These are phyloP conservation scores for Odobenus rosmarus DNA, from an alignment of 2,113 vertebrate species.

Conservation along the genomic window DNA sequence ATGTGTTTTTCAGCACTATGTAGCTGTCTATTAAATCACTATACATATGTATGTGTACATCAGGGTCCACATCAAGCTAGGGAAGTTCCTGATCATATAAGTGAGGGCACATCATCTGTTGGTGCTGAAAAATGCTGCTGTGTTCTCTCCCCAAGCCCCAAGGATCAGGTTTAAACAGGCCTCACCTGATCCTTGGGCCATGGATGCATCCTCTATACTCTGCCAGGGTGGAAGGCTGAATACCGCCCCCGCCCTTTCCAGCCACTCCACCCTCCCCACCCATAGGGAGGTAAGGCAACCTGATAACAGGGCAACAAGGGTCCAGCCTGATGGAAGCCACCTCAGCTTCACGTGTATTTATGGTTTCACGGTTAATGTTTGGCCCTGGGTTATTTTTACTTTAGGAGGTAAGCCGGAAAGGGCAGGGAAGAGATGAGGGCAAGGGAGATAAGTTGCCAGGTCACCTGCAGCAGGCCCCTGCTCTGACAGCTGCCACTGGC, in stretches of 20 bases:
- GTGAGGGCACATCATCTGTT: not conserved
- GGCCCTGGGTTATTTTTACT: slow-evolving; percentile 64
- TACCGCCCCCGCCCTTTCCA: not conserved
- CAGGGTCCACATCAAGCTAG: not conserved
- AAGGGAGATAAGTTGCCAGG: slow-evolving; percentile 53
- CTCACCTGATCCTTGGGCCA: not conserved
- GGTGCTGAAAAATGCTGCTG: not conserved
- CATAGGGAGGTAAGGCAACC: not conserved
- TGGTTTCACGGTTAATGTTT: slow-evolving; percentile 74
- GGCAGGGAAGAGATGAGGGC: not conserved
- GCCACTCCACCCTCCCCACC: not conserved
- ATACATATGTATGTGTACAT: too few species aligned
- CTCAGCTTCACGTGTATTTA: slow-evolving; percentile 70
- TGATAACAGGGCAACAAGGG: slow-evolving; percentile 53
- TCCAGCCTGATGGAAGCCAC: slow-evolving; percentile 40
- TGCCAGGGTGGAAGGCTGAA: not conserved
- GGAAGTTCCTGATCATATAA: not conserved
- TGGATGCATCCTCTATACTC: not conserved
- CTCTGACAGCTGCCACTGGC: not conserved
- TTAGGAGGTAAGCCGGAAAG: slow-evolving; percentile 46
- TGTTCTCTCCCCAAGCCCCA: not conserved
- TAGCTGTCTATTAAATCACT: not conserved
- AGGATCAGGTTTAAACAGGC: not conserved
- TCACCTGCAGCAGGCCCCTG: slow-evolving; percentile 43
- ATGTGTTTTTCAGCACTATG: not conserved